Conservation (phyloP, 2,888 invertebrate genomes). For the Asteroscopus sphinx region DNA sequence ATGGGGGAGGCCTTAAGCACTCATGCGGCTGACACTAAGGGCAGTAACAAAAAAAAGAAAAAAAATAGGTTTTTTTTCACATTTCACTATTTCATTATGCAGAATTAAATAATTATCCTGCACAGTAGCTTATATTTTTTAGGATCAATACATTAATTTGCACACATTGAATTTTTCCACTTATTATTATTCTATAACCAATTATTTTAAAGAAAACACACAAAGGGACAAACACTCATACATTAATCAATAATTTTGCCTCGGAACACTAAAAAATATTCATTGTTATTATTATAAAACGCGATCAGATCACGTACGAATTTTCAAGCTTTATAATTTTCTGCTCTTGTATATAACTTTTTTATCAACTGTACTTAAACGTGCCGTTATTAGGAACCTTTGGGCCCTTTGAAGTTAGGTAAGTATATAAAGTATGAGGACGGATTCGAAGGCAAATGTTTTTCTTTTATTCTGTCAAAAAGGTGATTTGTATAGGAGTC, state of each 20-base stretch:
- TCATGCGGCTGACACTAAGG: no score
- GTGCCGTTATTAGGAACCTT: constrained; percentile 1
- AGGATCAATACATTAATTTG: no score
- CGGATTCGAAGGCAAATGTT: constrained; percentile 19
- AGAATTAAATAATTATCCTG: no score
- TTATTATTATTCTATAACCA: no score
- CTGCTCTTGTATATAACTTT: constrained; percentile 36
- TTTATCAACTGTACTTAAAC: constrained; percentile 21
- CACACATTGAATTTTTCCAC: no score
- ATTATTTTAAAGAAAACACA: constrained; percentile 12
- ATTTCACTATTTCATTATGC: no score
- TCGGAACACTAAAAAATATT: constrained; percentile 29
- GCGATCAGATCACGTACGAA: constrained; percentile 45
- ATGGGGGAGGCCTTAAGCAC: no score
- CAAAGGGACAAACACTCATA: constrained; percentile 6
- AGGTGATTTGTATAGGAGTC: constrained; percentile 4
- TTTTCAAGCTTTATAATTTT: constrained; percentile 26
- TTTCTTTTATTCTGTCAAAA: constrained; percentile 15
- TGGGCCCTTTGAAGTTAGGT: constrained; percentile 19
- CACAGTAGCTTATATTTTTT: no score
- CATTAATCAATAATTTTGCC: constrained; percentile 15
- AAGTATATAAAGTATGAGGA: constrained; percentile 12
- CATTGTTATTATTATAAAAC: constrained; percentile 39
- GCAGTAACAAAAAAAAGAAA: no score
- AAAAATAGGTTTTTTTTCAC: no score